phyloP scores from a whole-genome alignment of 2,797 vertebrate species.

The Chromis chromis region DNA sequence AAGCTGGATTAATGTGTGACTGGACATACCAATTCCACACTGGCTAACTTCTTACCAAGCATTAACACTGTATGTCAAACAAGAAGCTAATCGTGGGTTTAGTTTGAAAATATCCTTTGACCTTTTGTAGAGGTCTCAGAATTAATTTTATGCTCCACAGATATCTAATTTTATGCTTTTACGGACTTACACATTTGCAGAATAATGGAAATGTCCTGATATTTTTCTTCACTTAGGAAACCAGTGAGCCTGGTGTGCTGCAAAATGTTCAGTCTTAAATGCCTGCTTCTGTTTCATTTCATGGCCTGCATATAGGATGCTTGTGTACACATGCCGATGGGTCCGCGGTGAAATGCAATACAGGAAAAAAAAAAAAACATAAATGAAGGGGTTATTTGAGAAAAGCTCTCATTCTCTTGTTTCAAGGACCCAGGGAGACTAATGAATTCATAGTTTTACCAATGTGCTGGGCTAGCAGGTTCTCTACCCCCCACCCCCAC shows the following conservation, averaged over 20 bases:
- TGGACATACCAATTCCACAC: conserved; percentile 80
- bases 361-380: conserved; percentile 23
- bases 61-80: conserved; percentile 81
- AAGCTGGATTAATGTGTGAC: conserved; percentile 80
- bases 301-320: conserved; percentile 33
- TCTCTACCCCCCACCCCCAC: conserved; percentile 33
- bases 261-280: conserved; percentile 49
- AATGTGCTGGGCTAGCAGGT: conserved; percentile 69
- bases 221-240: conserved; percentile 70
- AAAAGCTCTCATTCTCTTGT: conserved; percentile 40
- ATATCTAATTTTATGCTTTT: conserved; percentile 85
- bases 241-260: conserved; percentile 50
- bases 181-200: conserved; percentile 76
- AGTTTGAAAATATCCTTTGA: conserved; percentile 83
- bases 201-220: conserved; percentile 78
- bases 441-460: conserved; percentile 72
- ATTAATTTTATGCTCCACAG: conserved; percentile 83
- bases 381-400: conserved; percentile 39
- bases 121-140: conserved; percentile 80
- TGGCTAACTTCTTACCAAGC: conserved; percentile 75
- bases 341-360: conserved; percentile 34
- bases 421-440: conserved; percentile 55
- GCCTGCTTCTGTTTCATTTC: conserved; percentile 59
- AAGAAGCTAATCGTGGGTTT: conserved; percentile 80
- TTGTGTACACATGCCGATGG: conserved; percentile 43